phyloP scores from a whole-genome alignment of 2,888 invertebrate genomes.

The Dyspetes luteomarginatus region DNA sequence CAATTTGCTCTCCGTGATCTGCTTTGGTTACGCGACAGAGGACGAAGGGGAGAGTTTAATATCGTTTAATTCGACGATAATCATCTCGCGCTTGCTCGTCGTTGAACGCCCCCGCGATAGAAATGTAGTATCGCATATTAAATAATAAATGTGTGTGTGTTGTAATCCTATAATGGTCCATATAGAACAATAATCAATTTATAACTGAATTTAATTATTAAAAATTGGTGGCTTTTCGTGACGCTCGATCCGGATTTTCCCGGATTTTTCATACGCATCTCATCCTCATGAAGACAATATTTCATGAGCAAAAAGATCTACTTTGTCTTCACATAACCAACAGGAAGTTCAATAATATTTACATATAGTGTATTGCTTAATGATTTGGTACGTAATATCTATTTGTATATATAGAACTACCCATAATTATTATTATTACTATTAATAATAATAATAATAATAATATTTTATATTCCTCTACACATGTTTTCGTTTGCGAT shows the following conservation, averaged over 20 bases:
- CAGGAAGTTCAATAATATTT: too few species aligned
- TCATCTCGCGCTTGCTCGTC: constrained; percentile 9
- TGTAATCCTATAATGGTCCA: not conserved
- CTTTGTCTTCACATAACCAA: too few species aligned
- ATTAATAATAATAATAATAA: too few species aligned
- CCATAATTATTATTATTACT: too few species aligned
- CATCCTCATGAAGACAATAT: not conserved
- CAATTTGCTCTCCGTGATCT: constrained; percentile 6
- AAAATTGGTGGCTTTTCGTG: constrained; percentile 31
- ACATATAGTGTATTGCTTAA: too few species aligned
- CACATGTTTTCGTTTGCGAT: not conserved
- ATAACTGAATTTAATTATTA: not conserved
- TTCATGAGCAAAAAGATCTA: not conserved
- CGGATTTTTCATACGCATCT: not conserved
- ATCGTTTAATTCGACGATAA: constrained; percentile 1
- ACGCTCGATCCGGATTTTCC: constrained; percentile 39
- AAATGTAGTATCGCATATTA: not conserved
- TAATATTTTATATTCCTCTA: not conserved
- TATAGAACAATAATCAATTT: not conserved
- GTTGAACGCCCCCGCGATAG: not conserved
- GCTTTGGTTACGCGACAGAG: not conserved
- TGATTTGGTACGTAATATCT: too few species aligned
- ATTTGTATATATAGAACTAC: too few species aligned
- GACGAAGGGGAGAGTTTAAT: not conserved
- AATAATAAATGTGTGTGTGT: not conserved